A percentile compares a stretch with the other conserved stretches of the same genome.
phyloP scores from a whole-genome alignment of 2,797 vertebrate genomes.

The Bovichtus diacanthus region DNA sequence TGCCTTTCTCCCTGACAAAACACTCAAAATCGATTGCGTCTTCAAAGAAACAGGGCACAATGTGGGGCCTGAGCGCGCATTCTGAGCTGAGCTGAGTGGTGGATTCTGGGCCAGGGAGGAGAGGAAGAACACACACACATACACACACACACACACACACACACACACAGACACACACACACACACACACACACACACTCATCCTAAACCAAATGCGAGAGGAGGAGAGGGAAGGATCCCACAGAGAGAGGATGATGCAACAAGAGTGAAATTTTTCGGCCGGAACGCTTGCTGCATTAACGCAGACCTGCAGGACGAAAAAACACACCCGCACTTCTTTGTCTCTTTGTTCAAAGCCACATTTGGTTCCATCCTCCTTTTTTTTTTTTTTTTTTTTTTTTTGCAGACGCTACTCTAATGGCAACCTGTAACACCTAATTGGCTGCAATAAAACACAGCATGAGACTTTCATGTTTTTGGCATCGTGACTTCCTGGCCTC shows the following conservation, averaged over 20 bases:
- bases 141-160: constrained; percentile 45
- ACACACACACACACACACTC: constrained; percentile 50
- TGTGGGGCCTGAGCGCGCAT: constrained; percentile 67
- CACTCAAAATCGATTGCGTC: constrained; percentile 70
- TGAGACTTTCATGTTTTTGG: constrained; percentile 64
- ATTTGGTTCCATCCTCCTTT: constrained; percentile 55
- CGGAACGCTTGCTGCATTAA: constrained; percentile 85
- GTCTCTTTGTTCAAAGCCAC: constrained; percentile 71
- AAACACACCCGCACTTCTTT: constrained; percentile 60
- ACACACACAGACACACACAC: constrained; percentile 46
- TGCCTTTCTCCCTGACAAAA: constrained; percentile 73
- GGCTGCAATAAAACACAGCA: constrained; percentile 67
- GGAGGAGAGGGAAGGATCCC: constrained; percentile 77
- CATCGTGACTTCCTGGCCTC: constrained; percentile 58
- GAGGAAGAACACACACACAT: constrained; percentile 58
- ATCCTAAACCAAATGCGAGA: constrained; percentile 77
- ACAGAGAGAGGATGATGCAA: constrained; percentile 88
- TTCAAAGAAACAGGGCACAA: constrained; percentile 68
- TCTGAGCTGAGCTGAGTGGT: constrained; percentile 71
- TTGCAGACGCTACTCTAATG: constrained; percentile 46
- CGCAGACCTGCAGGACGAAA: constrained; percentile 79
- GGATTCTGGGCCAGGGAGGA: constrained; percentile 71
- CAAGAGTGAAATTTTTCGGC: constrained; percentile 85
- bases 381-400: constrained; percentile 20
- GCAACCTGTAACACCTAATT: constrained; percentile 76